Percentiles rank a stretch among this genome's conserved stretches.
These are phyloP conservation scores for Coregonus ussuriensis DNA, from an alignment of 2,797 vertebrate species.

Conservation along the genomic window DNA sequence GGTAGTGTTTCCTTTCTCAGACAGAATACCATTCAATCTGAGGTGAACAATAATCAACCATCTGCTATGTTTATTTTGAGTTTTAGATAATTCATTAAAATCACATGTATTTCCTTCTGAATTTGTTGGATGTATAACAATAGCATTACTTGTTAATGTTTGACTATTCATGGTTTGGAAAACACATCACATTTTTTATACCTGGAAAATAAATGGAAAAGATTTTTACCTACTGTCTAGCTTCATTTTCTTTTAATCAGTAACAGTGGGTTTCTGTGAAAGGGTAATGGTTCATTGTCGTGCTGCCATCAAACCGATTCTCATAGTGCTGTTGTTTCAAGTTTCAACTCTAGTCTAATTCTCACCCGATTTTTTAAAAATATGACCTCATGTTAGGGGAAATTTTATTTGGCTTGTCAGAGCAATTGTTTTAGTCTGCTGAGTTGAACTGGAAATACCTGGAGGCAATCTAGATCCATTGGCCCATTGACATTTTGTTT, in stretches of 20 bases:
- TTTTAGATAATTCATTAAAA: not conserved
- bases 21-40: not conserved
- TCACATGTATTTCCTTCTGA: not conserved
- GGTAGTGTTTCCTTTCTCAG: no score
- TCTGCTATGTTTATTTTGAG: not conserved
- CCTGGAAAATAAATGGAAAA: not conserved
- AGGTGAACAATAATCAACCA: not conserved
- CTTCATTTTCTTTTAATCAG: not conserved
- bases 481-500: not conserved
- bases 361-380: not conserved
- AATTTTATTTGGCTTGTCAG: conserved; percentile 1
- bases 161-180: not conserved
- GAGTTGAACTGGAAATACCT: not conserved
- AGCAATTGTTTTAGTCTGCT: not conserved
- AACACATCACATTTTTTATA: not conserved
- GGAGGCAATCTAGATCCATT: not conserved
- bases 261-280: not conserved
- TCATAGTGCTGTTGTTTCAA: not conserved
- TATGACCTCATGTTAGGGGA: not conserved
- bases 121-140: not conserved
- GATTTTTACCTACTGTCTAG: not conserved
- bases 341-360: no score
- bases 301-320: not conserved
- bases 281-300: not conserved
- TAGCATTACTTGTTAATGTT: not conserved